Evolutionary conservation across 2,113 vertebrate species (phyloP), one percentile per base, ranked within the genome.

Genomic region (Tauraco erythrolophus): DNA sequence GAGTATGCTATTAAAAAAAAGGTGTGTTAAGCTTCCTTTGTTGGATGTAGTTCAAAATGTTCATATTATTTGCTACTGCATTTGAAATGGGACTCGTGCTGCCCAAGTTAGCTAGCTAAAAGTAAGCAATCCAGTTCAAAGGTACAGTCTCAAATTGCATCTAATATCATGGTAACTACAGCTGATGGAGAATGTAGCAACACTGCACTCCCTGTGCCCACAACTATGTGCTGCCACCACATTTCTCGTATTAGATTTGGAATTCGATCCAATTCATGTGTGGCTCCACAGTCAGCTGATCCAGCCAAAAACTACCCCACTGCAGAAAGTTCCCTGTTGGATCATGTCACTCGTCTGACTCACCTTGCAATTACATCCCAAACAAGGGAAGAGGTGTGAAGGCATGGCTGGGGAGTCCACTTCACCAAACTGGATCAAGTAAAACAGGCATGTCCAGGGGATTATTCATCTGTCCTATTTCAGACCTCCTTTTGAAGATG

Each of bases 191-290:
- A 80, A 74, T 43, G 77, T 51, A 51, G 58, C 71, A 86, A 76
- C 35, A 58, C 46, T 75, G 80, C 25, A 64, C 45, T 88, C 61
- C 53, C 65, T 37, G 24, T 60, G 43, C 65, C 93, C 89, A 72
- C 94, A 96, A 28, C 39, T 95, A 71, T 94, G 84, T 95, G 95
- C 91, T 96, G 92, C 91, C 53, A 82, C 69, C 61, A 53, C 72
- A 87, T 91, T 95, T 91, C 92, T 94, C 4, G 0, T 74, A 50
- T 62, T 77, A 68, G 89, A 71, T 82, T 71, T 92, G 87, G 84
- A 91, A 95, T 87, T 60, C 56, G 93, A 96, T 91, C 87, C 84
- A 81, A 70, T 84, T 94, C 18, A 57, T 94, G 82, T 82, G 87
- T 64, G 84, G 84, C 39, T 84, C 48, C 56, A 84, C 53, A 78